phyloP scores from a whole-genome alignment of 2,113 vertebrate genomes.

The Nesoenas mayeri region DNA sequence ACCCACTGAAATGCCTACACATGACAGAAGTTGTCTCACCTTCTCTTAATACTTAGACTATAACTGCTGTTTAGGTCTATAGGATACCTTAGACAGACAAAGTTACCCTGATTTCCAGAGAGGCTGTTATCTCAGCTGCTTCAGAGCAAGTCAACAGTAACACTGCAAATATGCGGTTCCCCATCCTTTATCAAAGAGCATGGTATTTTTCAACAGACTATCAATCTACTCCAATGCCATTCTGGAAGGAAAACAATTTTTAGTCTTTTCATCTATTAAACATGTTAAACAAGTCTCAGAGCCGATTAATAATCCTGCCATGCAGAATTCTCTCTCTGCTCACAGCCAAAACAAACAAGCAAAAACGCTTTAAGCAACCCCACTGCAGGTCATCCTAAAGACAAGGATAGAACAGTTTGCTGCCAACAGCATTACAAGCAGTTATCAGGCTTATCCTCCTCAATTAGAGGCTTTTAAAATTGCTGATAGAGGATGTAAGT shows the following conservation, averaged over 20 bases:
- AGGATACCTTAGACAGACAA: background rate
- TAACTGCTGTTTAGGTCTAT: background rate
- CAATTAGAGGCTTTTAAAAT: conserved; percentile 32
- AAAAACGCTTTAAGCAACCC: background rate
- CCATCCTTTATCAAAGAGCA: background rate
- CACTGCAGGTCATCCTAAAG: conserved; percentile 15
- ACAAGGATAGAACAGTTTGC: background rate
- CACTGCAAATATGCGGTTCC: background rate
- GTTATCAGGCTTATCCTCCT: conserved; percentile 10
- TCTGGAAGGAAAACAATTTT: background rate
- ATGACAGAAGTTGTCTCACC: background rate
- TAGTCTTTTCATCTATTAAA: background rate
- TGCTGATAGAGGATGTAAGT: background rate
- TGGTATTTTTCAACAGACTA: background rate
- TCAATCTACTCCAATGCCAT: background rate
- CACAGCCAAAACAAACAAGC: conserved; percentile 49
- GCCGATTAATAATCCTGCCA: conserved; percentile 30
- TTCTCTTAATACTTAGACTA: background rate
- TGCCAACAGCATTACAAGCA: conserved; percentile 36
- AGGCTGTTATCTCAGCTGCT: background rate
- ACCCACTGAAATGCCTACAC: background rate
- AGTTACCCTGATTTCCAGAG: background rate
- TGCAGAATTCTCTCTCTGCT: background rate
- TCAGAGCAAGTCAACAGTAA: background rate
- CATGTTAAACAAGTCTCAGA: conserved; percentile 12